These are phyloP conservation scores for Entelurus aequoreus DNA, from an alignment of 2,113 vertebrate species.

Conservation along the genomic window DNA sequence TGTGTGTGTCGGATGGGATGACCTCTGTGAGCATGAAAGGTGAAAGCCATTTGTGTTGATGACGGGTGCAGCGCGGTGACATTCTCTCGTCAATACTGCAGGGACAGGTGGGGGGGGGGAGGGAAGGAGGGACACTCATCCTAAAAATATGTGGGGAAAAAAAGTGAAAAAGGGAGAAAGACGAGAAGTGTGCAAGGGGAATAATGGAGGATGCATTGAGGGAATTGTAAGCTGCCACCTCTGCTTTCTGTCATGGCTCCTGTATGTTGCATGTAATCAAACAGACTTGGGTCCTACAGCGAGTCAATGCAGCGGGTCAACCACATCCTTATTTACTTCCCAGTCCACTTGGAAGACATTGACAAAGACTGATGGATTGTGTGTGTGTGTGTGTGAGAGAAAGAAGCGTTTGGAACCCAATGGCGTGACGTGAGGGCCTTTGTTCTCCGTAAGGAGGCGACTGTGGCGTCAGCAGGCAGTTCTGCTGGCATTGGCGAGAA, in stretches of 20 bases:
- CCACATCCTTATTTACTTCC: conserved; percentile 32
- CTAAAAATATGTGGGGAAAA: conserved; percentile 12
- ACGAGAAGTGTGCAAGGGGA: conserved; percentile 8
- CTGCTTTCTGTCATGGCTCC: conserved; percentile 27
- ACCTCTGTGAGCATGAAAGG: conserved; percentile 42
- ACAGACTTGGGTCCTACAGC: conserved; percentile 26
- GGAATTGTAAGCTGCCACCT: conserved; percentile 41
- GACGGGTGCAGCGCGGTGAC: conserved; percentile 24
- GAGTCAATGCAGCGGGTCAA: conserved; percentile 30
- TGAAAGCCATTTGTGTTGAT: conserved; percentile 58
- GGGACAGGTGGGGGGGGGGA: conserved; percentile 14
- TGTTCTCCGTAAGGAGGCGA: conserved; percentile 21
- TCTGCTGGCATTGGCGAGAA: conserved; percentile 56
- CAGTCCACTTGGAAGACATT: conserved; percentile 18
- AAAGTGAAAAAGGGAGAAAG: not conserved
- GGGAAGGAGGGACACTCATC: not conserved
- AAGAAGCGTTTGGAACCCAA: conserved; percentile 18
- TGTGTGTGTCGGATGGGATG: conserved; percentile 20
- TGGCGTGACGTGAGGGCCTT: conserved; percentile 35
- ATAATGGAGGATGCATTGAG: conserved; percentile 7
- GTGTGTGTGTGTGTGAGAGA: conserved; percentile 3
- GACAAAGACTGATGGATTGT: conserved; percentile 26
- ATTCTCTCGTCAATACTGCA: conserved; percentile 7
- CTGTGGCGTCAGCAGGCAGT: conserved; percentile 1
- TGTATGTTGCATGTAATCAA: conserved; percentile 44